These are phyloP conservation scores for Alethe castanea DNA, from an alignment of 2,113 vertebrate genomes.

Conservation along the genomic window DNA sequence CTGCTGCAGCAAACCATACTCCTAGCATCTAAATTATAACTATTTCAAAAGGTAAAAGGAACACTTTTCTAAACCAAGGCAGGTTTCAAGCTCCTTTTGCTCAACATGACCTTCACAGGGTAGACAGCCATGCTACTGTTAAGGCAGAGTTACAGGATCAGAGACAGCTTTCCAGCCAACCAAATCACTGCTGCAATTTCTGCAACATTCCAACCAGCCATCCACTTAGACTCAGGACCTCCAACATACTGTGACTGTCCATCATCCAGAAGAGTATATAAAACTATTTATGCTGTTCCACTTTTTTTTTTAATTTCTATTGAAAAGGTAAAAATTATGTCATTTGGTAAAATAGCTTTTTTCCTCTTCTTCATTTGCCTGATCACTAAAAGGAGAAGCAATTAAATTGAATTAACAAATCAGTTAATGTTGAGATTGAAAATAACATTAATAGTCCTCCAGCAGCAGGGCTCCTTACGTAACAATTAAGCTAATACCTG, in stretches of 20 bases:
- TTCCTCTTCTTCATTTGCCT: not conserved
- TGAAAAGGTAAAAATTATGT: not conserved
- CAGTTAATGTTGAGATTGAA: not conserved
- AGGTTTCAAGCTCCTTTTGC: slow-evolving; percentile 9
- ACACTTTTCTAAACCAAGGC: not conserved
- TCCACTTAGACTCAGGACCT: not conserved
- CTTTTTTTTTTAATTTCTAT: not conserved
- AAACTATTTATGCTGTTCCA: not conserved
- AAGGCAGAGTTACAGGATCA: not conserved
- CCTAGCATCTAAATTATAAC: not conserved
- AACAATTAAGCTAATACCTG: not conserved
- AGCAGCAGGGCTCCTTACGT: not conserved
- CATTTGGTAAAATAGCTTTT: not conserved
- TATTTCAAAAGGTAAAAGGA: not conserved
- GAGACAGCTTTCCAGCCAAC: not conserved
- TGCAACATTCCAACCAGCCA: not conserved
- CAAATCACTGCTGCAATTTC: not conserved
- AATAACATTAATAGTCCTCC: not conserved
- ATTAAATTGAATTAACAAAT: not conserved
- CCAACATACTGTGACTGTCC: not conserved
- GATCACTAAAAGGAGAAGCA: not conserved
- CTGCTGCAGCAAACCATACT: not conserved
- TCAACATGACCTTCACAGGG: not conserved
- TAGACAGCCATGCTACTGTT: not conserved
- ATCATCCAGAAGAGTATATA: not conserved